phyloP scores from a whole-genome alignment of 2,797 vertebrate species.

The Acipenser oxyrinchus region DNA sequence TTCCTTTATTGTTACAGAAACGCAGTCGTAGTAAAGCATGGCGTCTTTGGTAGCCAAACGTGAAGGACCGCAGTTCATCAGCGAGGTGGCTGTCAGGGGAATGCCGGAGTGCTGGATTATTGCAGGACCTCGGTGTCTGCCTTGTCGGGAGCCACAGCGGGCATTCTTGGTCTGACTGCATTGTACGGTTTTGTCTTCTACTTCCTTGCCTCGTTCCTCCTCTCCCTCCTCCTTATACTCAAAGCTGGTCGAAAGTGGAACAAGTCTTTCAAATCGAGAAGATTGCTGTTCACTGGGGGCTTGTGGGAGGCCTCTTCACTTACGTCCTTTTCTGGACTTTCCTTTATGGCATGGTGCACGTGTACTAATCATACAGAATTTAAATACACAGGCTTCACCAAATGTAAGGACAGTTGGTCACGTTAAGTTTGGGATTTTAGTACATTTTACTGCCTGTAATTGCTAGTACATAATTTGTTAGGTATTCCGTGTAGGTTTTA shows the following conservation, averaged over 20 bases:
- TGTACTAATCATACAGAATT: constrained; percentile 64
- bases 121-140: constrained; percentile 94
- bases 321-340: constrained; percentile 98
- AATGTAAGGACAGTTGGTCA: constrained; percentile 16
- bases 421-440: constrained; percentile 14
- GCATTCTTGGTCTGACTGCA: constrained; percentile 88
- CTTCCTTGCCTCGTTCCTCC: constrained; percentile 81
- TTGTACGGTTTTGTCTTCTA: constrained; percentile 96
- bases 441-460: neutral
- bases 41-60: constrained; percentile 75
- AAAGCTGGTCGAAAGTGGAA: constrained; percentile 92
- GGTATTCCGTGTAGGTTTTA: neutral
- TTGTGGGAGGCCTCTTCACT: constrained; percentile 91
- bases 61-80: constrained; percentile 96
- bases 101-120: constrained; percentile 91
- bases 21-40: constrained; percentile 43
- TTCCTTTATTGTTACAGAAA: neutral
- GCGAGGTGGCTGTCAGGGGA: constrained; percentile 85
- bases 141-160: constrained; percentile 90
- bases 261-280: constrained; percentile 90
- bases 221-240: constrained; percentile 83
- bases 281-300: constrained; percentile 91
- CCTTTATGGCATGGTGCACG: constrained; percentile 97
- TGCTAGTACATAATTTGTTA: neutral
- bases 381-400: constrained; percentile 6